Evolutionary conservation across 2,888 invertebrate genomes (phyloP).

Genomic region (Lepidochitona cinerea): DNA sequence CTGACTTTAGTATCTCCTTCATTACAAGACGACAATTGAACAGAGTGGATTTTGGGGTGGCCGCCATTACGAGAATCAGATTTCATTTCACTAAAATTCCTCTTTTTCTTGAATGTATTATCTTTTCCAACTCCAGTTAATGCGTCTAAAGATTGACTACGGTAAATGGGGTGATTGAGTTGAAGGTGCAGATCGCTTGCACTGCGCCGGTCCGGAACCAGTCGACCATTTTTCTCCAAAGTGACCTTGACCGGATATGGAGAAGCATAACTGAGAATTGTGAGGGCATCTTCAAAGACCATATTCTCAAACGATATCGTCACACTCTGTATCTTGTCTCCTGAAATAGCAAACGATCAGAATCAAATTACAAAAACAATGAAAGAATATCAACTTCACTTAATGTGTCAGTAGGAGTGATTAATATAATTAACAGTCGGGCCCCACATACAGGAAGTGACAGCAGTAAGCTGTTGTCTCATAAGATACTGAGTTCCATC

Average conservation of each 20-base stretch:
- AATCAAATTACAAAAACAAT: too few relatives aligned
- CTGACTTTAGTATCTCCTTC: background rate
- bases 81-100: constrained; percentile 52
- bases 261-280: constrained; percentile 90
- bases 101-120: constrained; percentile 36
- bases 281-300: constrained; percentile 90
- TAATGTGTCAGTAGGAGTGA: too few relatives aligned
- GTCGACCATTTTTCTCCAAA: constrained; percentile 74
- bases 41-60: background rate
- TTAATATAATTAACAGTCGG: too few relatives aligned
- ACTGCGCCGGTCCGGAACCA: constrained; percentile 37
- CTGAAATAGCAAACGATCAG: too few relatives aligned
- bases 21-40: background rate
- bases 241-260: constrained; percentile 83
- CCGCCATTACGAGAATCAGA: constrained; percentile 11
- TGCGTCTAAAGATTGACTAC: constrained; percentile 85
- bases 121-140: constrained; percentile 76
- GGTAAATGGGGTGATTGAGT: constrained; percentile 83
- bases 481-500: too few relatives aligned
- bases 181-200: constrained; percentile 62
- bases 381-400: too few relatives aligned
- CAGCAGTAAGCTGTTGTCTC: too few relatives aligned
- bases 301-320: constrained; percentile 90
- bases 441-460: too few relatives aligned
- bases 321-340: constrained; percentile 88